Evolutionary conservation across 2,797 vertebrate genomes (phyloP).

Genomic region (Prionace glauca): DNA sequence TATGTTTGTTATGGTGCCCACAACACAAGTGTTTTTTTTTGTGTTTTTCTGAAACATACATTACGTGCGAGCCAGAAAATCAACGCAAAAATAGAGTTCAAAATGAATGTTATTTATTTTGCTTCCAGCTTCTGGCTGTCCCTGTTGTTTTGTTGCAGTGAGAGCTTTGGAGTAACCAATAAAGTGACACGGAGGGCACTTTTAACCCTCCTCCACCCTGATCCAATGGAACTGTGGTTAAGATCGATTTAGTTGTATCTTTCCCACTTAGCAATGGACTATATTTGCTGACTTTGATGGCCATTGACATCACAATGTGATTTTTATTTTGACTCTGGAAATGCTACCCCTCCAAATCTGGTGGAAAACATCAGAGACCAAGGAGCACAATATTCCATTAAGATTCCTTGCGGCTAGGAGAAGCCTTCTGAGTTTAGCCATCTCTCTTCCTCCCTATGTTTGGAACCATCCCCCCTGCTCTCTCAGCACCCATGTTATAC

Average conservation of each 20-base stretch:
- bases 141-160: background rate
- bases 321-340: background rate
- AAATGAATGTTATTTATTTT: background rate
- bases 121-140: background rate
- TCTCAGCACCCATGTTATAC: background rate
- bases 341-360: background rate
- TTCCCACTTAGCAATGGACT: background rate
- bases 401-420: background rate
- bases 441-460: background rate
- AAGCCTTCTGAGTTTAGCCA: background rate
- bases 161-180: background rate
- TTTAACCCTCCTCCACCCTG: background rate
- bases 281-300: background rate
- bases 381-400: background rate
- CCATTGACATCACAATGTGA: background rate
- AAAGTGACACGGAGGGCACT: background rate
- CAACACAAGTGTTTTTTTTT: background rate
- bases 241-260: background rate
- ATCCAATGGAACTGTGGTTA: background rate
- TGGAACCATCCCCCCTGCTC: background rate
- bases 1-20: background rate
- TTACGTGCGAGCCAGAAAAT: constrained; percentile 1
- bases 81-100: constrained; percentile 10
- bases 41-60: background rate
- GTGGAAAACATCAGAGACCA: background rate